phyloP scores from a whole-genome alignment of 2,888 invertebrate genomes.

The Priocnemis perturbator region DNA sequence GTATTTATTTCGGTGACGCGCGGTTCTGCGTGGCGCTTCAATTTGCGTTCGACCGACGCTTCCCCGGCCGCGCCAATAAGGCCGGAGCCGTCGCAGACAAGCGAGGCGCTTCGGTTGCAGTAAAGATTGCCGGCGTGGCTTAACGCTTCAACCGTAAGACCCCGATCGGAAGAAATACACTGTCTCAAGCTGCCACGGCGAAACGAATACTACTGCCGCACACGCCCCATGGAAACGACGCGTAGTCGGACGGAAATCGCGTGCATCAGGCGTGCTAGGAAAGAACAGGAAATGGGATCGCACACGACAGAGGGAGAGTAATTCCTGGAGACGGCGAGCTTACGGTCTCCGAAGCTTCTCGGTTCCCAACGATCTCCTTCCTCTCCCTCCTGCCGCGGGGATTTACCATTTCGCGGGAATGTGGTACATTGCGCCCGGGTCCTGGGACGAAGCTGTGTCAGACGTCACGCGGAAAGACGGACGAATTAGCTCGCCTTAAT shows the following conservation, averaged over 20 bases:
- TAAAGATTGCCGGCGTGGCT: not conserved
- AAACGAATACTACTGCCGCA: conserved; percentile 12
- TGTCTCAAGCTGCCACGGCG: not conserved
- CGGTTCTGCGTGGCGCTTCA: too few species aligned
- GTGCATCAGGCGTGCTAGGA: conserved; percentile 15
- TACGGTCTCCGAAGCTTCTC: conserved; percentile 38
- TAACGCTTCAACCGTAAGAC: too few species aligned
- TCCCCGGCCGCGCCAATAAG: not conserved
- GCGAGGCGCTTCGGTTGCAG: too few species aligned
- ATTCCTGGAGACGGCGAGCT: conserved; percentile 41
- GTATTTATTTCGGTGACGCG: too few species aligned
- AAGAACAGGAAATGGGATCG: conserved; percentile 34
- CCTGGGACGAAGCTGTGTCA: not conserved
- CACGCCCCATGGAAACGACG: conserved; percentile 2
- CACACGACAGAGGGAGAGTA: conserved; percentile 40
- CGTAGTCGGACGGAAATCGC: conserved; percentile 25
- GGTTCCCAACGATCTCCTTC: conserved; percentile 27
- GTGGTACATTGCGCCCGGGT: conserved; percentile 18
- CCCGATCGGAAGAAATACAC: too few species aligned
- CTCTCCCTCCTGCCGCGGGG: conserved; percentile 13
- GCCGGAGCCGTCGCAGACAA: too few species aligned
- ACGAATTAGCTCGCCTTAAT: too few species aligned
- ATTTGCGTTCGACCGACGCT: not conserved
- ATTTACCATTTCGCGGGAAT: conserved; percentile 40
- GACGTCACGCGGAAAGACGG: too few species aligned